These are phyloP conservation scores for Lagodon rhomboides DNA, from an alignment of 2,797 vertebrate genomes.

Conservation along the genomic window DNA sequence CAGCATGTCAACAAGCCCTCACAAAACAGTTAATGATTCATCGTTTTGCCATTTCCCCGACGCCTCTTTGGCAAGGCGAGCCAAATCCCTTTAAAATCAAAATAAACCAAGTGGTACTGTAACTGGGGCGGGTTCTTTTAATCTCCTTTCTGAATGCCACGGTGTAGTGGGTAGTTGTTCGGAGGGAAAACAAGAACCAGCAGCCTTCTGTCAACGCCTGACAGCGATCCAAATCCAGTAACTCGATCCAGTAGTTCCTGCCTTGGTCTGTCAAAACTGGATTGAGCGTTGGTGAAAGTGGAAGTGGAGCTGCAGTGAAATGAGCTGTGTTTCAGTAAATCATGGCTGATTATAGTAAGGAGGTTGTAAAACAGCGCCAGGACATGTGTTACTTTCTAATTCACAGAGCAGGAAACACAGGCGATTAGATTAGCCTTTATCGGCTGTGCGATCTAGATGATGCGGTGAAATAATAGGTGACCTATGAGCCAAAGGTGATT, in stretches of 20 bases:
- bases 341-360: conserved; percentile 2
- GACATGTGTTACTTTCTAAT: conserved; percentile 12
- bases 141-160: background rate
- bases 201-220: background rate
- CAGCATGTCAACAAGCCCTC: too few relatives aligned
- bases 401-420: background rate
- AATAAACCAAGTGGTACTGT: background rate
- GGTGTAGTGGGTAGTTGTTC: background rate
- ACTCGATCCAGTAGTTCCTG: conserved; percentile 27
- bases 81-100: background rate
- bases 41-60: background rate
- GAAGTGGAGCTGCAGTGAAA: conserved; percentile 42
- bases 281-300: conserved; percentile 38
- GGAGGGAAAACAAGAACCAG: background rate
- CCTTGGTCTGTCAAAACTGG: conserved; percentile 20
- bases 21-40: background rate
- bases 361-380: background rate
- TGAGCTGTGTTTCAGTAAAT: conserved; percentile 20
- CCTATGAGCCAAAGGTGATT: background rate
- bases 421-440: background rate
- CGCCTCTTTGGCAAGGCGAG: background rate
- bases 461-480: accelerated
- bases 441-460: background rate
- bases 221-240: background rate
- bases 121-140: background rate